These are phyloP conservation scores for Lateolabrax maculatus DNA, from an alignment of 2,797 vertebrate genomes.

Conservation along the genomic window DNA sequence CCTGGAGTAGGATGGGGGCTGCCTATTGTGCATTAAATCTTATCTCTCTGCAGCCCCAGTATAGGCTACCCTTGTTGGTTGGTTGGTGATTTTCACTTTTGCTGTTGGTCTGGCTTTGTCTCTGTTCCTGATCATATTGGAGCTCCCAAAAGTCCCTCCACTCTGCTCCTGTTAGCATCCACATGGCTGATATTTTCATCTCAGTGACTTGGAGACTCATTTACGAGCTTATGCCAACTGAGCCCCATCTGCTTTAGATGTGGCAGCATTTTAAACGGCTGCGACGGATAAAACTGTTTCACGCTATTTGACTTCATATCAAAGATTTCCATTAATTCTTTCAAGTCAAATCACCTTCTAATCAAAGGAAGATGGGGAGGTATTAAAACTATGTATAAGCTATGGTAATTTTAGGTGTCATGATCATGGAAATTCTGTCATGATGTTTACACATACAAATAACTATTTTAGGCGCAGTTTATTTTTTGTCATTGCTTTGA, in stretches of 20 bases:
- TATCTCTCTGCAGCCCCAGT: not conserved
- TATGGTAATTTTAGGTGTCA: not conserved
- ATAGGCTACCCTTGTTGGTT: constrained; percentile 30
- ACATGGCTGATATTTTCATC: not conserved
- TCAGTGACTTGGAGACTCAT: constrained; percentile 9
- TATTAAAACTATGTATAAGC: not conserved
- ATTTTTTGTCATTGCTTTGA: not conserved
- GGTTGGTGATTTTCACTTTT: constrained; percentile 61
- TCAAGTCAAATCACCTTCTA: not conserved
- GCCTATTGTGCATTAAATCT: not conserved
- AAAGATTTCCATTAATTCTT: not conserved
- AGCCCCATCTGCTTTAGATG: constrained; percentile 20
- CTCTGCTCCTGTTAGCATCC: not conserved
- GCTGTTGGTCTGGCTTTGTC: constrained; percentile 57
- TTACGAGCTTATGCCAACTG: constrained; percentile 1
- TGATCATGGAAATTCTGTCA: not conserved
- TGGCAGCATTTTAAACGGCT: not conserved
- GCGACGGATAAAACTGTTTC: not conserved
- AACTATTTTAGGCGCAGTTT: not conserved
- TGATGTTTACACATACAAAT: not conserved
- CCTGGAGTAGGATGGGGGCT: constrained; percentile 4
- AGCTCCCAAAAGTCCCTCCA: constrained; percentile 56
- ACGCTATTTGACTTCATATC: not conserved
- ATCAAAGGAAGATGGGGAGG: not conserved
- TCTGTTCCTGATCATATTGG: constrained; percentile 68